Evolutionary conservation across 2,797 vertebrate genomes (phyloP).

Genomic region (Selene dorsalis): DNA sequence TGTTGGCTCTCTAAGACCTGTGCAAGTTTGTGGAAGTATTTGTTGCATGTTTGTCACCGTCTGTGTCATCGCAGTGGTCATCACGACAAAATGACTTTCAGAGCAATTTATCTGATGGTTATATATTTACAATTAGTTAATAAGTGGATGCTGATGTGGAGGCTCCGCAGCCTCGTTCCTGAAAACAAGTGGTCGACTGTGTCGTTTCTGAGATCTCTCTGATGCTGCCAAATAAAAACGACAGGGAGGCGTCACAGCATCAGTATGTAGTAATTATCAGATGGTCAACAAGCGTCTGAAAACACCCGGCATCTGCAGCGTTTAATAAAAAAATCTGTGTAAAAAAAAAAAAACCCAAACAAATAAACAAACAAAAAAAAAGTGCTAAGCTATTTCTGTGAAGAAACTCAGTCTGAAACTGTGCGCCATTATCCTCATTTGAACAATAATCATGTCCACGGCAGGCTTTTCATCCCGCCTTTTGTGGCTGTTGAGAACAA

Average conservation of each 20-base stretch:
- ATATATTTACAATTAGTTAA: neutral
- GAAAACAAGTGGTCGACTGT: neutral
- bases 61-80: too few species aligned
- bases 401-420: too few species aligned
- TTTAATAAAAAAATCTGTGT: neutral
- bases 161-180: neutral
- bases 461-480: neutral
- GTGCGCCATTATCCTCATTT: slow-evolving; percentile 1
- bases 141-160: neutral
- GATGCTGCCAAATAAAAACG: neutral
- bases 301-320: neutral
- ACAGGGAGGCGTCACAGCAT: neutral
- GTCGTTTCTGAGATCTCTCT: too few species aligned
- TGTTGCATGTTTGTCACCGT: too few species aligned
- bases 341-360: neutral
- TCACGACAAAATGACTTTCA: neutral
- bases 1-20: too few species aligned
- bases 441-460: slow-evolving; percentile 5
- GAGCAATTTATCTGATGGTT: neutral
- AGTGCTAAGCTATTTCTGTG: neutral
- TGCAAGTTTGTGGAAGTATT: too few species aligned
- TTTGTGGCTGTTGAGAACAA: neutral
- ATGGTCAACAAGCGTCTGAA: neutral
- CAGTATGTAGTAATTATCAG: too few species aligned
- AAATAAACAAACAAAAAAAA: neutral